Percentiles rank a stretch among this genome's conserved stretches.
phyloP scores from a whole-genome alignment of 2,888 invertebrate genomes.

The Cheilosia soror region DNA sequence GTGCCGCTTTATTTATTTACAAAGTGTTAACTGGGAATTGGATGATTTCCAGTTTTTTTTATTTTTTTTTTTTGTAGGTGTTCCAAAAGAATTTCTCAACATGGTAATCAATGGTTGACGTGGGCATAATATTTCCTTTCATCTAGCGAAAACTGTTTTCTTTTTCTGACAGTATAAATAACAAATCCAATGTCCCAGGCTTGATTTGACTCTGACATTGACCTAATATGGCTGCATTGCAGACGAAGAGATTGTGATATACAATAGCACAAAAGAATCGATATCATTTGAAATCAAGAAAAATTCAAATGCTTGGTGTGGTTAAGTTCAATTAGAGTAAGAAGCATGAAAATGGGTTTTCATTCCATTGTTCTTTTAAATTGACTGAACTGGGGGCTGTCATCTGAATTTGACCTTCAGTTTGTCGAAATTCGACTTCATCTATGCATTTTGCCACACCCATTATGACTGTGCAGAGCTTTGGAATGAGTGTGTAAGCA shows the following conservation, averaged over 20 bases:
- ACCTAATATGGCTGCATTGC: conserved; percentile 38
- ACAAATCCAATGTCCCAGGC: conserved; percentile 21
- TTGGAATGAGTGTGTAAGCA: not conserved
- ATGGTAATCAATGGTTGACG: not conserved
- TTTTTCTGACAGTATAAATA: conserved; percentile 33
- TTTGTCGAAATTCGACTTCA: conserved; percentile 52
- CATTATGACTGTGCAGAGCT: conserved; percentile 22
- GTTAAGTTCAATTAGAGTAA: conserved; percentile 29
- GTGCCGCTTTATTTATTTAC: conserved; percentile 10
- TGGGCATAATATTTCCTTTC: conserved; percentile 1
- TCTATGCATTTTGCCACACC: conserved; percentile 51
- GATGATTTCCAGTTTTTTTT: not conserved
- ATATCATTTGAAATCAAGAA: conserved; percentile 38
- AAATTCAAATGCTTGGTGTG: conserved; percentile 3
- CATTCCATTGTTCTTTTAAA: conserved; percentile 43
- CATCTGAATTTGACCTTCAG: conserved; percentile 56
- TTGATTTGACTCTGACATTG: conserved; percentile 43
- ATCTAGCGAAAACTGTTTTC: not conserved
- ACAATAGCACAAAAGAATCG: conserved; percentile 43
- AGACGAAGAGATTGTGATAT: conserved; percentile 16
- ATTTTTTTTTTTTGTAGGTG: not conserved
- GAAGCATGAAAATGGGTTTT: conserved; percentile 31
- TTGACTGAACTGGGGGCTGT: conserved; percentile 42
- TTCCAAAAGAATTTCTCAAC: not conserved
- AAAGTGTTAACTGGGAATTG: not conserved